A percentile compares a stretch with the other conserved stretches of the same genome.
These are phyloP conservation scores for Papilio protenor DNA, from an alignment of 2,888 invertebrate genomes.

Conservation along the genomic window DNA sequence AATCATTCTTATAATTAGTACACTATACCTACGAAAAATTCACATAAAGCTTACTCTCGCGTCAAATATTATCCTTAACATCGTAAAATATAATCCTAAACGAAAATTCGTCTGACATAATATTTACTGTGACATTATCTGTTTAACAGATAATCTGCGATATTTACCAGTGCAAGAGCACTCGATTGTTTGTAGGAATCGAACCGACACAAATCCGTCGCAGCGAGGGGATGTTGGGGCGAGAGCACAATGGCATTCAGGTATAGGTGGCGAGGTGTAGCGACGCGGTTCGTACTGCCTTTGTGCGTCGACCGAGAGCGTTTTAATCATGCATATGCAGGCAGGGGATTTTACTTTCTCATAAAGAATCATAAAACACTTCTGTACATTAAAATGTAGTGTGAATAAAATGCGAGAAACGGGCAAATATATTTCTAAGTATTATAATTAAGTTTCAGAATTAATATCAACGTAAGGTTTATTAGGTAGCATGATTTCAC, in stretches of 20 bases:
- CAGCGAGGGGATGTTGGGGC: constrained; percentile 1
- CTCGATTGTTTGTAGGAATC: constrained; percentile 15
- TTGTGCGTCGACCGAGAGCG: neutral
- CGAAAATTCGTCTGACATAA: neutral
- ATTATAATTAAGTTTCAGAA: too few species aligned
- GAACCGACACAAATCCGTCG: constrained; percentile 15
- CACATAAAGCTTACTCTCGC: neutral
- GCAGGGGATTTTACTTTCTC: neutral
- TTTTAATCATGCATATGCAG: constrained; percentile 6
- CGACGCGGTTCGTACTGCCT: constrained; percentile 17
- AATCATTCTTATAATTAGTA: neutral
- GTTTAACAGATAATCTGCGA: constrained; percentile 9
- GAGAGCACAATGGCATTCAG: constrained; percentile 18
- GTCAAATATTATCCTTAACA: neutral
- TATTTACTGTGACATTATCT: neutral
- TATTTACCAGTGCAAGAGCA: neutral
- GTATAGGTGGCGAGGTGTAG: constrained; percentile 8
- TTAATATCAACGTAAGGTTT: constrained; percentile 9
- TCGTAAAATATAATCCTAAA: neutral
- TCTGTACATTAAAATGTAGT: neutral
- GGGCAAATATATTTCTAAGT: neutral
- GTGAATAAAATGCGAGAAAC: neutral
- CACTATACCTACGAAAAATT: neutral
- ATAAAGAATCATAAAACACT: neutral
- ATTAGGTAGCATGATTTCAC: neutral